Percentiles rank a stretch among this genome's conserved stretches.
phyloP scores from a whole-genome alignment of 2,797 vertebrate species.

The Trachops cirrhosus region DNA sequence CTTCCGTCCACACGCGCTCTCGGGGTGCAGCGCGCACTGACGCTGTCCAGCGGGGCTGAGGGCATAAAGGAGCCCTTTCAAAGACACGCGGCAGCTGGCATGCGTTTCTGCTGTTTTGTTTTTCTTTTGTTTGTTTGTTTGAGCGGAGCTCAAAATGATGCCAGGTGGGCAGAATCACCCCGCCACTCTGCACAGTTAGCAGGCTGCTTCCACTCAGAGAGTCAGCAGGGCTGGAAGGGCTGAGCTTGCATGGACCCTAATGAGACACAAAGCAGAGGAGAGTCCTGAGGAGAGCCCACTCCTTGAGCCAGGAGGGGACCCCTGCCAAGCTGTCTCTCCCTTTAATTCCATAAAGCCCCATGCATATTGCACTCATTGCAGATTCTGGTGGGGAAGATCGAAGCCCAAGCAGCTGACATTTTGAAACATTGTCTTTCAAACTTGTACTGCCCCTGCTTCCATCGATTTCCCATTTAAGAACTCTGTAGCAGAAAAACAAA shows the following conservation, averaged over 20 bases:
- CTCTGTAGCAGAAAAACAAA: slow-evolving; percentile 75
- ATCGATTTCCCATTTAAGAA: slow-evolving; percentile 83
- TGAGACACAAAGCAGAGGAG: slow-evolving; percentile 26
- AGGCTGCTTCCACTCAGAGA: not conserved
- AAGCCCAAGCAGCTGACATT: slow-evolving; percentile 82
- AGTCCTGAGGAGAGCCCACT: not conserved
- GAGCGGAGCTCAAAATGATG: not conserved
- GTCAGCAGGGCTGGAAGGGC: slow-evolving; percentile 63
- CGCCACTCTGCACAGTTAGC: not conserved
- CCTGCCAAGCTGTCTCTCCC: slow-evolving; percentile 72
- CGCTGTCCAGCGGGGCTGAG: not conserved
- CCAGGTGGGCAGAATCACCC: slow-evolving; percentile 31
- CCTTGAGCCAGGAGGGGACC: slow-evolving; percentile 28
- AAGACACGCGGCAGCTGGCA: slow-evolving; percentile 1
- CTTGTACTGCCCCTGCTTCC: slow-evolving; percentile 66
- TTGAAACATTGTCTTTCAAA: slow-evolving; percentile 84
- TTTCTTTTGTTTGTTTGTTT: slow-evolving; percentile 31
- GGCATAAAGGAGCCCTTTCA: not conserved
- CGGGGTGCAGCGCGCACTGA: not conserved
- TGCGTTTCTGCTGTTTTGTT: not conserved
- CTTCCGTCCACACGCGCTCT: not conserved
- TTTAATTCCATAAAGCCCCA: slow-evolving; percentile 73
- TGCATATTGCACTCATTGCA: slow-evolving; percentile 82
- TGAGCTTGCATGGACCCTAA: slow-evolving; percentile 58
- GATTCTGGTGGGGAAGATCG: slow-evolving; percentile 78